Conservation (phyloP, 1,140 invertebrate species). For the Drosophila kohkoa region DNA sequence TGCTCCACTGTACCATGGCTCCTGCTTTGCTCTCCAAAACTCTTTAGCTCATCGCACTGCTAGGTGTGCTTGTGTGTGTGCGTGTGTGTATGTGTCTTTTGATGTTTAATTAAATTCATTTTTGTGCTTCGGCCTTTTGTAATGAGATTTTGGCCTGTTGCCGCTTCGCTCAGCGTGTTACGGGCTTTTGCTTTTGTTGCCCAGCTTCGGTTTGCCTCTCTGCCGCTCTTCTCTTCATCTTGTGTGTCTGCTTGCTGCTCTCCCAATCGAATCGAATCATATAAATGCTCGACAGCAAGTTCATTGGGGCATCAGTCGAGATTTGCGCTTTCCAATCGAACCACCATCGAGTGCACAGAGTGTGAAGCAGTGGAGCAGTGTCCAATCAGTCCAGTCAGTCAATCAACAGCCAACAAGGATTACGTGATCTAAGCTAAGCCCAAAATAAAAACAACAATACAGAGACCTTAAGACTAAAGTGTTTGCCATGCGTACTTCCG, state of each 20-base stretch:
- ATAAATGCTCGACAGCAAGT: conserved; percentile 59
- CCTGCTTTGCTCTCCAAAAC: conserved; percentile 22
- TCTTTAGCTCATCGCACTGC: conserved; percentile 36
- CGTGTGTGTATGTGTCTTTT: conserved; percentile 61
- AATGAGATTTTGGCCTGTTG: conserved; percentile 69
- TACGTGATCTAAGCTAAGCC: conserved; percentile 57
- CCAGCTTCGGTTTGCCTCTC: conserved; percentile 19
- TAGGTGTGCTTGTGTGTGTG: conserved; percentile 37
- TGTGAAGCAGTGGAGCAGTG: conserved; percentile 9
- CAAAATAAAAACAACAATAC: not conserved
- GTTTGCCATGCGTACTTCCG: conserved; percentile 66
- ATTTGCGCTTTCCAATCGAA: conserved; percentile 67
- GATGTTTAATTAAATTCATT: conserved; percentile 79
- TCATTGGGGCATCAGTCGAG: conserved; percentile 65
- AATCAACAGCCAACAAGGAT: conserved; percentile 56
- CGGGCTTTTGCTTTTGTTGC: conserved; percentile 39
- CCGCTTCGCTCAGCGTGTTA: conserved; percentile 43
- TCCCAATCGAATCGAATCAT: conserved; percentile 72
- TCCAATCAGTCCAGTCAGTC: conserved; percentile 8
- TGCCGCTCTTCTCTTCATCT: not conserved
- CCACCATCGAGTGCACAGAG: conserved; percentile 21
- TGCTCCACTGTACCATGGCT: conserved; percentile 11
- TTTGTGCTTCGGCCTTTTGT: conserved; percentile 73
- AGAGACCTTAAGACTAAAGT: conserved; percentile 54
- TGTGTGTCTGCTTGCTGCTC: conserved; percentile 15